These are phyloP conservation scores for Chitala chitala DNA, from an alignment of 2,113 vertebrate genomes.

Conservation along the genomic window DNA sequence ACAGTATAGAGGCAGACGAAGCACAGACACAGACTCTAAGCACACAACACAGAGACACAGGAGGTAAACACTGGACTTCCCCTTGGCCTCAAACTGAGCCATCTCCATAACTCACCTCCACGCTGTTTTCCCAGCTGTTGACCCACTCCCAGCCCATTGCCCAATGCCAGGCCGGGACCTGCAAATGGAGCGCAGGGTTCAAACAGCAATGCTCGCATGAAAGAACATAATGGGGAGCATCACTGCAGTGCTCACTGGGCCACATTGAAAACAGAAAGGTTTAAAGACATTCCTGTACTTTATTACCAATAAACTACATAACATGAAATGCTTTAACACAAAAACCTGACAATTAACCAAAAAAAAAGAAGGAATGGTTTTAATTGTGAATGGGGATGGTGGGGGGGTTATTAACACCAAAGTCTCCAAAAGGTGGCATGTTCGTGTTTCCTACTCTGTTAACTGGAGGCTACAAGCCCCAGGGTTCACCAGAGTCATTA, in stretches of 20 bases:
- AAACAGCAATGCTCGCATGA: too few species aligned
- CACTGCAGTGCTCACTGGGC: too few species aligned
- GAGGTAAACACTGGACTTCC: not conserved
- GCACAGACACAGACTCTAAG: not conserved
- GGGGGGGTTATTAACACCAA: not conserved
- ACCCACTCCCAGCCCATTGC: not conserved
- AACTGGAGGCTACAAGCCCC: not conserved
- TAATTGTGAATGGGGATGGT: not conserved
- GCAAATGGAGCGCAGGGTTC: not conserved
- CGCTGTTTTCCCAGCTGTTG: conserved; percentile 1
- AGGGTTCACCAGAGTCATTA: not conserved
- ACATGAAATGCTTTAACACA: not conserved
- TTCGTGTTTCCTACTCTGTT: not conserved
- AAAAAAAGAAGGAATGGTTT: too few species aligned
- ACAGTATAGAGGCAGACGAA: not conserved
- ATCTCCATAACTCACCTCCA: not conserved
- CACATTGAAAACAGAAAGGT: not conserved
- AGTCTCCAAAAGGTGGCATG: not conserved
- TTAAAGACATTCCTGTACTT: too few species aligned
- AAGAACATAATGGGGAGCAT: too few species aligned
- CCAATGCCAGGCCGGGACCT: conserved; percentile 13
- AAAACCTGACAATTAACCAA: too few species aligned
- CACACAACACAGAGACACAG: too few species aligned
- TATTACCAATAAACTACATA: too few species aligned
- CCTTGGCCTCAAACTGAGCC: too few species aligned